These are phyloP conservation scores for Pipistrellus kuhlii DNA, from an alignment of 2,797 vertebrate species.

Conservation along the genomic window DNA sequence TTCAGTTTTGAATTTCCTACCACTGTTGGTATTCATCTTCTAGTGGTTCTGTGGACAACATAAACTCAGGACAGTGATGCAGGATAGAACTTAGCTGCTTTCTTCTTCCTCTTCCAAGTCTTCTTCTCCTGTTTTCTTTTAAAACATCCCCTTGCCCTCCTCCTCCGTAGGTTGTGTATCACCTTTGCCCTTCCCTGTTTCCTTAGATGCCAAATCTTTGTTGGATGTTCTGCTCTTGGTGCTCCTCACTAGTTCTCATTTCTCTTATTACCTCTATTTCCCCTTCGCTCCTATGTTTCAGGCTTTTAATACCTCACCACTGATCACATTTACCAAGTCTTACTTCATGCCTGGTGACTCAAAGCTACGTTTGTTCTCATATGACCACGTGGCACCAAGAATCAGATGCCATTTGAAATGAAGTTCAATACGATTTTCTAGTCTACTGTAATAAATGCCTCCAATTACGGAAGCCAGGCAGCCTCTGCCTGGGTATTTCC, in stretches of 20 bases:
- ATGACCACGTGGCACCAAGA: background rate
- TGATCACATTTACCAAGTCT: background rate
- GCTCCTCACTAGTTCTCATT: background rate
- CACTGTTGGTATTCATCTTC: background rate
- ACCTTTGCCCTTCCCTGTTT: background rate
- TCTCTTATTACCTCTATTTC: background rate
- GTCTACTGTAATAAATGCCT: background rate
- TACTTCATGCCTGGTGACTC: background rate
- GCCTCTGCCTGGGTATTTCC: background rate
- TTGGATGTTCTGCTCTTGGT: background rate
- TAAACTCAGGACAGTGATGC: background rate
- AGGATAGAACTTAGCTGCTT: background rate
- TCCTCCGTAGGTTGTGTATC: background rate
- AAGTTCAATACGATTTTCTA: background rate
- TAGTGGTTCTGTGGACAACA: background rate
- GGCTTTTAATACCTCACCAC: background rate
- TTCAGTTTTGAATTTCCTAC: background rate
- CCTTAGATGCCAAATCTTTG: background rate
- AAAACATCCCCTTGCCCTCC: background rate
- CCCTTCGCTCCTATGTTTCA: background rate
- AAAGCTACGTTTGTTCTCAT: background rate
- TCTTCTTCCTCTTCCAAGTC: background rate
- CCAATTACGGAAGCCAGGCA: background rate
- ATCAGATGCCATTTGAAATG: slow-evolving; percentile 2
- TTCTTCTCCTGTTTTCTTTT: background rate